Evolutionary conservation across 2,797 vertebrate species (phyloP).

Genomic region (Calcarius lapponicus): DNA sequence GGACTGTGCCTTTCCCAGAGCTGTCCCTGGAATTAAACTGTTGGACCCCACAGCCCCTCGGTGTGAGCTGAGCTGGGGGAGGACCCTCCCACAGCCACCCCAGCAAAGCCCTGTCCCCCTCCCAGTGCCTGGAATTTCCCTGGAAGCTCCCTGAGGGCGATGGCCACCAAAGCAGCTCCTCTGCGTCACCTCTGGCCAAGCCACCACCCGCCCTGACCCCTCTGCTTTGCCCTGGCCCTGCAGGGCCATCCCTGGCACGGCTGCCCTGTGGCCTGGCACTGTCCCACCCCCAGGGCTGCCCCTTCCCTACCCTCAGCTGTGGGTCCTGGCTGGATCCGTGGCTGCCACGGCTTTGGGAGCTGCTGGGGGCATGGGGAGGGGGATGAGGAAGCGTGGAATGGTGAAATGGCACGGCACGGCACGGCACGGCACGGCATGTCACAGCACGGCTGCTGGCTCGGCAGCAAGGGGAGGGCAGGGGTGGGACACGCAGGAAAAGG

Average conservation of each 20-base stretch:
- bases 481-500: neutral
- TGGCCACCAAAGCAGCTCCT: neutral
- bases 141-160: accelerated
- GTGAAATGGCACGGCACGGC: neutral
- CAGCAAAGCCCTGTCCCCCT: neutral
- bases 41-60: neutral
- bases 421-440: neutral
- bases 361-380: neutral
- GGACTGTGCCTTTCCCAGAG: neutral
- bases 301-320: neutral
- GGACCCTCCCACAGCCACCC: neutral
- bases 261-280: accelerated
- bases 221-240: neutral
- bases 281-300: neutral
- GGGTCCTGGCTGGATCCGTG: accelerated
- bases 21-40: neutral
- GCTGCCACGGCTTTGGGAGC: neutral
- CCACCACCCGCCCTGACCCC: accelerated
- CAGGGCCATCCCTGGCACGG: neutral
- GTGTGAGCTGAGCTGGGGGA: neutral
- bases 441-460: accelerated
- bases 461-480: neutral
- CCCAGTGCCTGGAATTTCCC: neutral
- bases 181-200: neutral
- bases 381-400: accelerated